Conservation (phyloP, 1,140 invertebrate genomes). For the Procambarus virginalis region DNA sequence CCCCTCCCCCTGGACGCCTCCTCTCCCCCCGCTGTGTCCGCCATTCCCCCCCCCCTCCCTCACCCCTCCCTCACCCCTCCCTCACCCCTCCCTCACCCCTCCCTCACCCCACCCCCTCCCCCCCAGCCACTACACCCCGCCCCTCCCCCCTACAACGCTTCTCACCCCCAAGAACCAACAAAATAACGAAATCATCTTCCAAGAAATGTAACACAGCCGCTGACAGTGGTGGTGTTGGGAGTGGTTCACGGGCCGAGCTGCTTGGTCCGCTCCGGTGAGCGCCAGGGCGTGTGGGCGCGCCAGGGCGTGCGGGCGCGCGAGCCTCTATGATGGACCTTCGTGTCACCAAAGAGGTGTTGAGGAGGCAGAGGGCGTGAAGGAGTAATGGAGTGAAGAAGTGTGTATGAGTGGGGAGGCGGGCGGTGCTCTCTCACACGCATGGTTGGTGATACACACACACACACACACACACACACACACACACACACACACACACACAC, state of each 20-base stretch:
- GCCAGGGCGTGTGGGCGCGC: not conserved
- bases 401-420: constrained; percentile 13
- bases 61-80: constrained; percentile 7
- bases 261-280: not conserved
- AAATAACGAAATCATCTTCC: too few species aligned
- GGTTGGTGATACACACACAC: constrained; percentile 26
- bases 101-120: too few species aligned
- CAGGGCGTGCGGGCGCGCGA: too few species aligned
- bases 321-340: not conserved
- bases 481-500: too few species aligned
- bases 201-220: too few species aligned
- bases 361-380: constrained; percentile 27
- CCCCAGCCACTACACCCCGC: too few species aligned
- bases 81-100: too few species aligned
- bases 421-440: constrained; percentile 23
- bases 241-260: too few species aligned
- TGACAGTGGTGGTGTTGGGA: too few species aligned
- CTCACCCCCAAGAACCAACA: too few species aligned
- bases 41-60: not conserved
- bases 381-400: constrained; percentile 38
- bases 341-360: constrained; percentile 18
- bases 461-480: too few species aligned
- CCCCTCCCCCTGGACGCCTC: too few species aligned
- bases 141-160: not conserved
- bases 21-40: constrained; percentile 27